Evolutionary conservation across 1,140 invertebrate genomes (phyloP).

Genomic region (Pseudomyrmex dendroicus): DNA sequence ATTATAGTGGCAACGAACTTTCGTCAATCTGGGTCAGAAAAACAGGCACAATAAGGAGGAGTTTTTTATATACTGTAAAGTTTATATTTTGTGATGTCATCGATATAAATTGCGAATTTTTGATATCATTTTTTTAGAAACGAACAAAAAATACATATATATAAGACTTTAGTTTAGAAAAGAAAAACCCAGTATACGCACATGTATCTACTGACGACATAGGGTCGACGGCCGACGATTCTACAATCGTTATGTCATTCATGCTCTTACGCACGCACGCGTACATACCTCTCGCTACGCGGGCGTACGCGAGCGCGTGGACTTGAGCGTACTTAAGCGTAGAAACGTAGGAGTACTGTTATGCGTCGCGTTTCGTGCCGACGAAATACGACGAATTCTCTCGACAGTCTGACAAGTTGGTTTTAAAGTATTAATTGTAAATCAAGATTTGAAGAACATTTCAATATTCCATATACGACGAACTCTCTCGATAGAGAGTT

Average conservation of each 20-base stretch:
- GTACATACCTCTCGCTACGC: conserved; percentile 71
- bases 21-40: conserved; percentile 81
- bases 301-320: conserved; percentile 64
- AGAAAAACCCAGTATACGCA: neutral
- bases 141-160: neutral
- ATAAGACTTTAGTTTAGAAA: neutral
- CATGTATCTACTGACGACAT: conserved; percentile 58
- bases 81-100: conserved; percentile 12
- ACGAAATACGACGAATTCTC: conserved; percentile 62
- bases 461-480: neutral
- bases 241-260: conserved; percentile 82
- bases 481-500: too few species aligned
- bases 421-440: neutral
- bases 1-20: conserved; percentile 79
- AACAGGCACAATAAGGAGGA: conserved; percentile 65
- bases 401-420: conserved; percentile 4
- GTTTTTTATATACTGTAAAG: neutral
- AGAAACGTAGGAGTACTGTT: conserved; percentile 81
- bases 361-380: conserved; percentile 59
- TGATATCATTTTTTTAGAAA: too few species aligned
- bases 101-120: too few species aligned
- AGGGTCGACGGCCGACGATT: conserved; percentile 80
- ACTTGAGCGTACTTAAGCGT: conserved; percentile 64
- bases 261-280: conserved; percentile 77
- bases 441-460: neutral